Base-by-base conservation (phyloP, 2,113 vertebrate species). In the Atrichornis clamosus region DNA sequence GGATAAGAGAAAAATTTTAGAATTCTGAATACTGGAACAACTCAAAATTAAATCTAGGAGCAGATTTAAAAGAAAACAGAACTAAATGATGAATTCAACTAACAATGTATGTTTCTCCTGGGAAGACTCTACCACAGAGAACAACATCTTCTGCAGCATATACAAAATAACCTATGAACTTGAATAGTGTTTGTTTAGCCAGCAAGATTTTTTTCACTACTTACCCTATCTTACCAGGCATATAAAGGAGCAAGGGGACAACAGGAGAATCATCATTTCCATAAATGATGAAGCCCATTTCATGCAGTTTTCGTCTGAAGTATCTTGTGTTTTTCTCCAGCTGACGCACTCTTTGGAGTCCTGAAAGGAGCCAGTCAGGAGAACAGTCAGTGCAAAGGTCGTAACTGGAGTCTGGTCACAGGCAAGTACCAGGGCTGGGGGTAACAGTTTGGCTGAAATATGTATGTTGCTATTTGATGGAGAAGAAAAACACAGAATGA, bases 241-340 rank as follows among this genome's bases (percentile, higher is more conserved):
- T 98, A 94, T 99, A 99, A 92, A 99, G 98, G 86, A 99, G 98
- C 85, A 99, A 93, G 5, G 99, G 99, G 27, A 99, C 96, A 85
- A 99, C 98, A 16, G 99, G 99, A 67, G 99, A 99, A 87, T 98
- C 97, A 30, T 99, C 97, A 72, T 98, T 98, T 91, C 99, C 99
- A 21, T 99, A 99, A 97, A 99, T 98, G 95, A 99, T 99, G 98
- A 99, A 99, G 94, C 99, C 99, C 98, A 99, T 98, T 97, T 99
- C 97, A 50, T 97, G 98, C 87, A 99, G 97, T 88, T 92, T 97
- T 92, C 97, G 92, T 55, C 99, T 97, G 98, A 99, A 99, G 97
- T 99, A 99, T 78, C 98, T 98, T 89, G 98, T 98, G 96, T 99
- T 99, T 97, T 97, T 97, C 82, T 96, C 97, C 93, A 99, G 98